These are phyloP conservation scores for Emys orbicularis DNA, from an alignment of 2,797 vertebrate species.

Conservation along the genomic window DNA sequence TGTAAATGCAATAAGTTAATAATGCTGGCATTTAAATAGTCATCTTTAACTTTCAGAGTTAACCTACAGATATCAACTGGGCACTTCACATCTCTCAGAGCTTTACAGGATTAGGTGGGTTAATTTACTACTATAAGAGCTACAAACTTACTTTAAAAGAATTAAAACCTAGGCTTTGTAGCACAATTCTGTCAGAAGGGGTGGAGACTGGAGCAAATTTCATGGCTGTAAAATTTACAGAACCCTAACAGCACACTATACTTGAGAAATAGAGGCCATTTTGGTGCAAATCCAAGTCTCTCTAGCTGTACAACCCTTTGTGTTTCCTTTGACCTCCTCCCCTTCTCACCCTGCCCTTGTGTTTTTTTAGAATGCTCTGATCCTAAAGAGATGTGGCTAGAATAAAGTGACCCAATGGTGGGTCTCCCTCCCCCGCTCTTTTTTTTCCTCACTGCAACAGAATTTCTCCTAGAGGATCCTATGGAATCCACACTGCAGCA, in stretches of 20 bases:
- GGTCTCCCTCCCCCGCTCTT: accelerated
- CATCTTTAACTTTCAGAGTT: background rate
- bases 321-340: background rate
- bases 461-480: background rate
- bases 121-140: background rate
- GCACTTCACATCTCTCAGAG: background rate
- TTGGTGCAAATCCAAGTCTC: background rate
- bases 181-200: background rate
- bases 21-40: background rate
- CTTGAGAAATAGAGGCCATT: background rate
- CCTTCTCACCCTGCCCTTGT: background rate
- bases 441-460: background rate
- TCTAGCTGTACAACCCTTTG: background rate
- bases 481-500: background rate
- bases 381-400: background rate
- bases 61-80: background rate
- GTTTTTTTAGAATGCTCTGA: background rate
- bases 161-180: background rate
- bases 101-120: background rate
- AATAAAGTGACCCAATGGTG: background rate
- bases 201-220: background rate
- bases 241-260: background rate
- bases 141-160: background rate
- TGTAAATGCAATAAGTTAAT: background rate
- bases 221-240: background rate